Percentiles rank a stretch among this genome's conserved stretches.
Evolutionary conservation across 2,113 vertebrate genomes (phyloP).

Genomic region (Psittacara wagleri): DNA sequence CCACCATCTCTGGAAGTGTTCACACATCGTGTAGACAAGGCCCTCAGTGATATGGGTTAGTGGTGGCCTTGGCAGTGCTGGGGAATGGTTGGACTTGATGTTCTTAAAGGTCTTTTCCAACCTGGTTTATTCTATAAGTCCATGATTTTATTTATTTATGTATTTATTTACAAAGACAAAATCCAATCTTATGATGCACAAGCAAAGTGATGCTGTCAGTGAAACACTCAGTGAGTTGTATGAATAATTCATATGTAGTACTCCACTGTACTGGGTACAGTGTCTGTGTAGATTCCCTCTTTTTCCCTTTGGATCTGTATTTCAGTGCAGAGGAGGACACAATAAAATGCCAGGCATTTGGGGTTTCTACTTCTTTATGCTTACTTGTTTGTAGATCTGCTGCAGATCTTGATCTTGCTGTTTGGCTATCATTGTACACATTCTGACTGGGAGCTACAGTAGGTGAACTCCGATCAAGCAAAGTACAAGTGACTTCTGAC

Average conservation of each 20-base stretch:
- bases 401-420: neutral
- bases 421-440: neutral
- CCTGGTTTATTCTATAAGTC: neutral
- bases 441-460: neutral
- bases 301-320: neutral
- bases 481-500: neutral
- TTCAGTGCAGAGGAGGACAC: neutral
- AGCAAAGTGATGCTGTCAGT: neutral
- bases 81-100: neutral
- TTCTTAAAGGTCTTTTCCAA: neutral
- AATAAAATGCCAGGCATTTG: neutral
- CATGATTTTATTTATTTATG: neutral
- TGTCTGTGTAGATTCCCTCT: neutral
- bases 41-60: neutral
- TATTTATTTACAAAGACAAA: neutral
- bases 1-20: neutral
- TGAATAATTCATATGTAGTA: neutral
- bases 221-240: neutral
- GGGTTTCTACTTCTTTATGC: neutral
- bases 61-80: neutral
- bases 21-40: neutral
- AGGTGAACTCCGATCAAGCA: neutral
- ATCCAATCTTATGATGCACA: neutral
- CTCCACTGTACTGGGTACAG: neutral
- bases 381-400: neutral